Conservation (phyloP, 2,888 invertebrate genomes). For the Cerastoderma edule region DNA sequence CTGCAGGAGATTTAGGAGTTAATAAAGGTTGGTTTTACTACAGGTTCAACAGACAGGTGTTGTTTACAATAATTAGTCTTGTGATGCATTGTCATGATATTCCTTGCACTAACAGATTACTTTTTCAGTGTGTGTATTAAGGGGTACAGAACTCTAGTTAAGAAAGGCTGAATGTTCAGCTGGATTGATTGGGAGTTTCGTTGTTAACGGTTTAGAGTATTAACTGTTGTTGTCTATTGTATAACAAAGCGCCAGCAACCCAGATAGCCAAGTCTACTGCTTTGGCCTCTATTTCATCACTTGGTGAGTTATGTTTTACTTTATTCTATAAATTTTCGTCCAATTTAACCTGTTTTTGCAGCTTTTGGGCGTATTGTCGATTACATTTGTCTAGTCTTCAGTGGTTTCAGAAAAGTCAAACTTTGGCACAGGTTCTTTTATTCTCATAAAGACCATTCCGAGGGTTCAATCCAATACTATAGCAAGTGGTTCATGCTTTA, state of each 20-base stretch:
- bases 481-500: too few relatives aligned
- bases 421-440: neutral
- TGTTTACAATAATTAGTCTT: neutral
- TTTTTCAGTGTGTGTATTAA: slow-evolving; percentile 54
- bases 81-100: neutral
- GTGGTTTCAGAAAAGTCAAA: too few relatives aligned
- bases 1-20: neutral
- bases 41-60: neutral
- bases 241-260: slow-evolving; percentile 88
- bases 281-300: slow-evolving; percentile 94
- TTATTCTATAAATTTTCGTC: slow-evolving; percentile 15
- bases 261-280: slow-evolving; percentile 90
- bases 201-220: slow-evolving; percentile 52
- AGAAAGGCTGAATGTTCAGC: slow-evolving; percentile 25
- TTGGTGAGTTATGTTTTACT: slow-evolving; percentile 90
- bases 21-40: neutral
- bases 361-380: too few relatives aligned
- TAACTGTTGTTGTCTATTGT: slow-evolving; percentile 71
- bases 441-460: too few relatives aligned
- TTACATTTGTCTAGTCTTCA: too few relatives aligned
- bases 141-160: slow-evolving; percentile 4
- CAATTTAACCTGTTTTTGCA: too few relatives aligned
- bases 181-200: slow-evolving; percentile 6
- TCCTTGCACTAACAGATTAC: slow-evolving; percentile 31
- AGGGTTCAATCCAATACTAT: too few relatives aligned